phyloP scores from a whole-genome alignment of 2,113 vertebrate species.

The Erinaceus europaeus region DNA sequence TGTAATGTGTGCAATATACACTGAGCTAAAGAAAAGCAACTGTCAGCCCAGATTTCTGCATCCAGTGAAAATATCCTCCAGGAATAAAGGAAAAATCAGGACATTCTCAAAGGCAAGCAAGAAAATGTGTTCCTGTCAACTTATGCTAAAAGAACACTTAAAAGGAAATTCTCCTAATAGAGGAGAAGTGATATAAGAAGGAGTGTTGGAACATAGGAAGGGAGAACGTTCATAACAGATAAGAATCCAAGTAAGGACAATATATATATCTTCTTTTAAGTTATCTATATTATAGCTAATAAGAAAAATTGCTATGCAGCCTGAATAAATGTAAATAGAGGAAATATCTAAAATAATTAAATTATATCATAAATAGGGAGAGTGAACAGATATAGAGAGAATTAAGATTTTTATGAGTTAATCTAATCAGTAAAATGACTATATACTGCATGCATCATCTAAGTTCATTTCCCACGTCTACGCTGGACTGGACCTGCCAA shows the following conservation, averaged over 20 bases:
- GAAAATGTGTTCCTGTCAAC: neutral
- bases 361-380: neutral
- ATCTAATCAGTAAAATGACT: too few relatives aligned
- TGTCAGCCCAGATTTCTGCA: neutral
- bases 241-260: neutral
- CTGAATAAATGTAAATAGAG: neutral
- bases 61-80: neutral
- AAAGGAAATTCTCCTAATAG: neutral
- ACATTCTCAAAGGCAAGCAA: neutral
- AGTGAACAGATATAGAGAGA: neutral
- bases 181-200: neutral
- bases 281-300: neutral
- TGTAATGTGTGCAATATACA: neutral
- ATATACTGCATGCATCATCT: too few relatives aligned
- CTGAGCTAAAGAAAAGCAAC: neutral
- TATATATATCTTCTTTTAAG: neutral
- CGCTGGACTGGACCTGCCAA: too few relatives aligned
- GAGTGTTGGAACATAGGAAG: neutral
- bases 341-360: neutral
- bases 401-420: neutral
- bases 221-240: neutral
- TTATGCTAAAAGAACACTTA: neutral
- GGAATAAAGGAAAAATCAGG: neutral
- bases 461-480: too few relatives aligned
- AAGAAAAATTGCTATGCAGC: neutral